Base-by-base conservation (phyloP, 2,113 vertebrate species). In the Protomyctophum bolini region DNA sequence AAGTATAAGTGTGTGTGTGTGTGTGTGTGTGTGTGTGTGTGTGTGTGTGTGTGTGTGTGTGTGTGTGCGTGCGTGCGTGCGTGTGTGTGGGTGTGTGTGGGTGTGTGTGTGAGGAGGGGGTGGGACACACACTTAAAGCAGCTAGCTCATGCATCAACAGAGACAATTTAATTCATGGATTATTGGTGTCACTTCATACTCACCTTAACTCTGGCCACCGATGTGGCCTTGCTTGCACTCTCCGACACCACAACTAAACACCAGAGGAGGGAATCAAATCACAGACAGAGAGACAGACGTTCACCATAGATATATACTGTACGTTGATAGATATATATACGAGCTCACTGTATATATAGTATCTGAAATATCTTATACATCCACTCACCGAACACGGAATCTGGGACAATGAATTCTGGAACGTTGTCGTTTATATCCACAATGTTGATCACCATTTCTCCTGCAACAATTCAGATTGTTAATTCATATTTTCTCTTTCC, bases 341-440 rank as follows among this genome's bases (percentile, higher is more conserved):
- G 54, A 56, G 6, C 21, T 21, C 21, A 21, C 21, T 21, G 21
- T 56, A 6, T 15, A 6, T 15, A 62, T 8, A 6, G 9, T 46
- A 12, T 12, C 12, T 28, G 6, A 21, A 52, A 11, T 9, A 11
- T 54, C 9, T 57, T 5, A 60, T 0, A 58, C 45, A 58, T 69
- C 85, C 5, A 81, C 89, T 88, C 92, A 99, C 97, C 95, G 55
- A 94, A 96, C 6, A 93, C 90, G 14, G 89, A 69, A 0, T 81
- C 49, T 10, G 86, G 47, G 2, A 47, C 50, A 60, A 91, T 68
- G 66, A 98, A 98, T 55, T 92, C 33, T 0, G 97, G 98, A 0
- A 45, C 0, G 0, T 99, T 96, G 93, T 98, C 98, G 10, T 99
- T 98, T 66, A 93, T 82, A 55, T 99, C 98, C 7, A 41, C 15